Evolutionary conservation across 2,888 invertebrate genomes (phyloP), one percentile per base, ranked within the genome.

Genomic region (Lasioglossum vierecki): DNA sequence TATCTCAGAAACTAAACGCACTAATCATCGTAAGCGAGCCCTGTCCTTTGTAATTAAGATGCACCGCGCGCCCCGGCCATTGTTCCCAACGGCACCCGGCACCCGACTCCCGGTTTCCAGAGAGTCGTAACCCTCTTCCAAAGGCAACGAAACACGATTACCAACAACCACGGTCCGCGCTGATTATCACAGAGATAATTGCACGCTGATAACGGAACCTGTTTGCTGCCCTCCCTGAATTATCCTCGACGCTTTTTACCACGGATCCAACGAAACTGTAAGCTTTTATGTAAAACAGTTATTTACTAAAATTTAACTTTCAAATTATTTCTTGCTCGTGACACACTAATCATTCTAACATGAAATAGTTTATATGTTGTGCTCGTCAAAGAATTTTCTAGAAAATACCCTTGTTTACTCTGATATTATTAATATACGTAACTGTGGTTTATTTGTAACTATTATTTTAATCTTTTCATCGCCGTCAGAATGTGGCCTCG

Each of bases 11-110:
- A 88, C 83, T 82, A 81, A 77, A 78, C 83, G 49, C 79, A 74
- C 82, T 87, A 87, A 90, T 90, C 84, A 86, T 89, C 82, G 74
- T 66, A 73, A 84, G 70, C 70, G 46, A 72, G 44, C 49, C 71
- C 30, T 49, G 74, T 75, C 80, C 79, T 39, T 83, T 77, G 53
- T 84, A 89, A 91, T 85, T 84, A 86, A 86, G 78, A 84, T 86
- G 76, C 83, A 78, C 57, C 46, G 18, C 26, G 11, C 70, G 74
- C 41, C 41, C 9, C 22, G 13, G 41, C 44, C 74, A 72, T 78
- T 78, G 72, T 73, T 76, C 46, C 15, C 15, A 22, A 26, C 13
- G 46, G 44, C 4, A 4, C 35, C 35, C 35, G 35, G 35, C 46
- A 41, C 41, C 41, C 41, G 41, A 6, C 15, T 46, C 15, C 46